Evolutionary conservation across 2,797 vertebrate species (phyloP).

Genomic region (Scleropages formosus): DNA sequence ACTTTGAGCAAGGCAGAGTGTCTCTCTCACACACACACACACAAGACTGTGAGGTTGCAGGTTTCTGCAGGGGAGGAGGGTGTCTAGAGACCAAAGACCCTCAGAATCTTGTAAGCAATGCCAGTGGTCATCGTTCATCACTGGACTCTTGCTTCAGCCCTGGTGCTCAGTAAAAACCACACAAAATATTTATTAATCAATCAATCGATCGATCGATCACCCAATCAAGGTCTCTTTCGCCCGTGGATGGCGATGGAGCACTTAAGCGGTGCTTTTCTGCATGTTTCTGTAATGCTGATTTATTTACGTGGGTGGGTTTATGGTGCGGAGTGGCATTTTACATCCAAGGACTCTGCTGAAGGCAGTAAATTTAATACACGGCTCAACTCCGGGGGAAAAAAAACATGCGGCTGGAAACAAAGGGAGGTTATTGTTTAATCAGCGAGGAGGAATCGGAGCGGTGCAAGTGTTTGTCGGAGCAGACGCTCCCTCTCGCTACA

Average conservation of each 20-base stretch:
- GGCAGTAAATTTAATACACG: not conserved
- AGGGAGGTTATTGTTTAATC: not conserved
- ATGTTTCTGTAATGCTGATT: not conserved
- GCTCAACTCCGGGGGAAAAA: not conserved
- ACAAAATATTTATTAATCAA: conserved; percentile 5
- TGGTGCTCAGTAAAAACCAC: not conserved
- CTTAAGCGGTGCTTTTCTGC: not conserved
- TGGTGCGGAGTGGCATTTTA: not conserved
- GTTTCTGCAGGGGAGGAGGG: too few species aligned
- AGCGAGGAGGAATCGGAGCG: not conserved
- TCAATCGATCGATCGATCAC: not conserved
- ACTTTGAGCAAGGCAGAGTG: too few species aligned
- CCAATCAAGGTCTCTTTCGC: too few species aligned
- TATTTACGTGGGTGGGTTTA: too few species aligned
- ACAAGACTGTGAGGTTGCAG: too few species aligned
- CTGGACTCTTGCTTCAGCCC: not conserved
- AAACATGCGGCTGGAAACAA: not conserved
- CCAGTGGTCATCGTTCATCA: too few species aligned
- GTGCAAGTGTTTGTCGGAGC: not conserved
- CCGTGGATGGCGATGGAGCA: not conserved
- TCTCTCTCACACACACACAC: too few species aligned
- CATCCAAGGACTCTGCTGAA: not conserved
- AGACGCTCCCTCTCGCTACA: too few species aligned
- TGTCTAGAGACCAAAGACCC: too few species aligned
- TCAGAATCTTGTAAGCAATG: too few species aligned